Conservation (phyloP, 2,888 invertebrate genomes). For the Lacanobia oleracea region DNA sequence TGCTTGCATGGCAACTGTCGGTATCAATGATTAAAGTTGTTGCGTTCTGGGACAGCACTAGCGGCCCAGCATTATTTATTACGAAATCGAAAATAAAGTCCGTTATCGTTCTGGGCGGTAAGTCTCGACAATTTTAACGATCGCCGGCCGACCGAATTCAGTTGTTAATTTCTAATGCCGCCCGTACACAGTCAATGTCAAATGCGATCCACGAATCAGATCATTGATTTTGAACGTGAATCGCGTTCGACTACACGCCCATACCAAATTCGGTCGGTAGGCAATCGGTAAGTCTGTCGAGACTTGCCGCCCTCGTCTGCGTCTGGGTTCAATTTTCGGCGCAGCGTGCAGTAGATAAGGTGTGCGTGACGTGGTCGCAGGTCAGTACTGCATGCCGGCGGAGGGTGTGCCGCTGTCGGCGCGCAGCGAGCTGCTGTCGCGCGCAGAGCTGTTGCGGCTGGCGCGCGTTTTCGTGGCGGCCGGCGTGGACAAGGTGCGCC, state of each 20-base stretch:
- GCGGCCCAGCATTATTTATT: background rate
- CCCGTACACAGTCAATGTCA: no score
- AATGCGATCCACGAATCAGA: no score
- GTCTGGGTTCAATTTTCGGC: background rate
- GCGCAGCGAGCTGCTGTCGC: slow-evolving; percentile 92
- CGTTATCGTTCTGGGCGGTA: background rate
- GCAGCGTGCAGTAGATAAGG: background rate
- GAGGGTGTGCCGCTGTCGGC: slow-evolving; percentile 97
- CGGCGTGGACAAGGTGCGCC: slow-evolving; percentile 97
- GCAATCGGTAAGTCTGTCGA: no score
- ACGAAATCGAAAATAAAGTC: background rate
- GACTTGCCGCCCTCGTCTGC: no score
- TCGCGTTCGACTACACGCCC: no score
- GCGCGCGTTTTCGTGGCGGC: slow-evolving; percentile 96
- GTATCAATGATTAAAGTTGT: background rate
- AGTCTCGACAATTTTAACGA: no score
- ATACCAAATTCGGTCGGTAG: no score
- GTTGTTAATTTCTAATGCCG: no score
- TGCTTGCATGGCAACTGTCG: background rate
- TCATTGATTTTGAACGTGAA: no score
- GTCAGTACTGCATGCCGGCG: slow-evolving; percentile 97
- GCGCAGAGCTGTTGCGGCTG: slow-evolving; percentile 95
- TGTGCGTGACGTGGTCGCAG: slow-evolving; percentile 45
- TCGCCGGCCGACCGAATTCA: no score
- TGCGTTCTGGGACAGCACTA: background rate